phyloP scores from a whole-genome alignment of 2,113 vertebrate genomes.

The Noturus placidus region DNA sequence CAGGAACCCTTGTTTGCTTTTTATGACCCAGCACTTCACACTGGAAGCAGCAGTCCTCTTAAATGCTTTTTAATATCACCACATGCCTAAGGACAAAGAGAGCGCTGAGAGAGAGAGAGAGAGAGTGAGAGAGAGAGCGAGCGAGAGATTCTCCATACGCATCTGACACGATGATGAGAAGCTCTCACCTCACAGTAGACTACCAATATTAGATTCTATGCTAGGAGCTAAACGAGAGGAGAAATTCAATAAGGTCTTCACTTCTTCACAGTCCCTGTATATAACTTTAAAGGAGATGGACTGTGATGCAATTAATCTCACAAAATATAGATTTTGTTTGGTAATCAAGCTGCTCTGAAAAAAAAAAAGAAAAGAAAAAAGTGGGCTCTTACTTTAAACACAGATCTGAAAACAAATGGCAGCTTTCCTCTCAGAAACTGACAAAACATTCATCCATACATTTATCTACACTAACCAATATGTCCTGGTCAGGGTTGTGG shows the following conservation, averaged over 20 bases:
- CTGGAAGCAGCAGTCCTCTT: slow-evolving; percentile 52
- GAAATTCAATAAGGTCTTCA: slow-evolving; percentile 6
- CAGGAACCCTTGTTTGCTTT: slow-evolving; percentile 57
- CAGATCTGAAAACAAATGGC: not conserved
- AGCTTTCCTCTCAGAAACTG: not conserved
- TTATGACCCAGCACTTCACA: slow-evolving; percentile 47
- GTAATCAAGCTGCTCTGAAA: not conserved
- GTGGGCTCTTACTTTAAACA: not conserved
- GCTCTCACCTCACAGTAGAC: slow-evolving; percentile 5
- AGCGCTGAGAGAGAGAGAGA: slow-evolving; percentile 5
- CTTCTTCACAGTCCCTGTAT: not conserved
- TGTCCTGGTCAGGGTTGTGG: not conserved
- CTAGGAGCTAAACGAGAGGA: not conserved
- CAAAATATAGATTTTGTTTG: not conserved
- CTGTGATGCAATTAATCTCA: not conserved
- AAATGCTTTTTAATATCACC: slow-evolving; percentile 69
- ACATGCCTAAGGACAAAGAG: slow-evolving; percentile 43
- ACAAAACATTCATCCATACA: not conserved
- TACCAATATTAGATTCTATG: slow-evolving; percentile 1
- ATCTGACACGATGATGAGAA: slow-evolving; percentile 19
- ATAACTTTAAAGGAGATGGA: not conserved
- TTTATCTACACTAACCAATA: not conserved
- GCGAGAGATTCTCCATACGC: not conserved
- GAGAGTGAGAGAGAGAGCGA: slow-evolving; percentile 46
- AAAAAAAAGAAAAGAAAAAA: not conserved